Evolutionary conservation across 2,113 vertebrate genomes (phyloP).

Genomic region (Etia nguti): DNA sequence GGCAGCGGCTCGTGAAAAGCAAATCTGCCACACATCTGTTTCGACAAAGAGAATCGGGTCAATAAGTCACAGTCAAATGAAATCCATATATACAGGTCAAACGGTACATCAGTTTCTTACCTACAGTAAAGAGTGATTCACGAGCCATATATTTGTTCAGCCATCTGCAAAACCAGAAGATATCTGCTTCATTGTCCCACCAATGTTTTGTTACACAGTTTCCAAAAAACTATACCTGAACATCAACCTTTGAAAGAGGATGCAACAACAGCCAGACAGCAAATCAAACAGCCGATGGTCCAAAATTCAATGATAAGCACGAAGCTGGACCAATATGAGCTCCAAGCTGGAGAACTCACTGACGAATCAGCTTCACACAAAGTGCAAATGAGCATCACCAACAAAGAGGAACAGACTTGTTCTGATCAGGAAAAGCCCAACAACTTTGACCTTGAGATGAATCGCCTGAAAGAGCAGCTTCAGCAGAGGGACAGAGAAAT

Average conservation of each 20-base stretch:
- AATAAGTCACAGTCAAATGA: too few relatives aligned
- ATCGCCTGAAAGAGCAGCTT: not conserved
- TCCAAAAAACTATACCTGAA: too few relatives aligned
- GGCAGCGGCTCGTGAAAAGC: too few relatives aligned
- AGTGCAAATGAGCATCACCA: not conserved
- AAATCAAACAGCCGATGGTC: not conserved
- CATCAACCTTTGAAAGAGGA: not conserved
- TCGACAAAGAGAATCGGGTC: too few relatives aligned
- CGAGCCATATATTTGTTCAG: too few relatives aligned
- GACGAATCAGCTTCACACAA: not conserved
- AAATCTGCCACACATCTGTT: too few relatives aligned
- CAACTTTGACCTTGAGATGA: not conserved
- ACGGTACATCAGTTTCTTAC: too few relatives aligned
- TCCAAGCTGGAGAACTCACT: not conserved
- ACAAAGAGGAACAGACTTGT: not conserved
- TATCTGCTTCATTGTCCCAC: too few relatives aligned
- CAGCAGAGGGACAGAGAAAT: not conserved
- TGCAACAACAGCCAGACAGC: not conserved
- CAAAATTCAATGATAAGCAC: not conserved
- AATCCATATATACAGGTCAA: too few relatives aligned
- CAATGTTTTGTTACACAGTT: too few relatives aligned
- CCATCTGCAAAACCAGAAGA: too few relatives aligned
- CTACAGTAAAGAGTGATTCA: too few relatives aligned
- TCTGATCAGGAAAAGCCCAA: not conserved
- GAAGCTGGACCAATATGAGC: not conserved